Percentiles rank a stretch among this genome's conserved stretches.
Conservation (phyloP, 2,113 vertebrate genomes). For the Columbina picui region DNA sequence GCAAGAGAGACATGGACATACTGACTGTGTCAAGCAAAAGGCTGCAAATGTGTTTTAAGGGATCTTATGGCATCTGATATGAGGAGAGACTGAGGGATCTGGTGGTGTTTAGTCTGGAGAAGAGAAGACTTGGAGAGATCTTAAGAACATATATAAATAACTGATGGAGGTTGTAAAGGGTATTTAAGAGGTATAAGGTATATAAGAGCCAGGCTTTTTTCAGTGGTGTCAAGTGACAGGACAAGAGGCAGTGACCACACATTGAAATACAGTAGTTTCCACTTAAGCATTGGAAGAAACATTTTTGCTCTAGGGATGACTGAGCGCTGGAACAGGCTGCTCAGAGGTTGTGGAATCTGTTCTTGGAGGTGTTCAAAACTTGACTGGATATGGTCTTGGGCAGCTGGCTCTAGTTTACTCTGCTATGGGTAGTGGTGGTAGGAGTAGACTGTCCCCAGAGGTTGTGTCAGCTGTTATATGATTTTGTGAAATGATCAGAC, state of each 20-base stretch:
- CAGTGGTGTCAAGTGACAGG: neutral
- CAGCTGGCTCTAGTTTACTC: neutral
- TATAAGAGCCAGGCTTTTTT: neutral
- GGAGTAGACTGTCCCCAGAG: neutral
- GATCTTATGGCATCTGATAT: neutral
- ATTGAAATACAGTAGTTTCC: neutral
- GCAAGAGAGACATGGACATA: fast-evolving
- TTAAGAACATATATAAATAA: neutral
- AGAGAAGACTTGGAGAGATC: neutral
- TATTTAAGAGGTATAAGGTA: no score
- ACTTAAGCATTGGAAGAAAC: neutral
- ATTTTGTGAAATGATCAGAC: neutral
- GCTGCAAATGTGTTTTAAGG: neutral
- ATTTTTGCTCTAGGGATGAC: neutral
- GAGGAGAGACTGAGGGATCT: neutral
- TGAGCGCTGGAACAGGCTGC: neutral
- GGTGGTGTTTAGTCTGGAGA: neutral
- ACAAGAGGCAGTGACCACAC: neutral
- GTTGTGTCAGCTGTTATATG: neutral
- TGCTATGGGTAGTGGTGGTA: neutral
- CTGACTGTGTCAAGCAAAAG: neutral
- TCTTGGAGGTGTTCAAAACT: neutral
- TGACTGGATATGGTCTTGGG: neutral
- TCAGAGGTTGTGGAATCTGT: neutral
- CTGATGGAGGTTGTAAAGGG: neutral